Evolutionary conservation across 2,113 vertebrate genomes (phyloP).

Genomic region (Picathartes gymnocephalus): DNA sequence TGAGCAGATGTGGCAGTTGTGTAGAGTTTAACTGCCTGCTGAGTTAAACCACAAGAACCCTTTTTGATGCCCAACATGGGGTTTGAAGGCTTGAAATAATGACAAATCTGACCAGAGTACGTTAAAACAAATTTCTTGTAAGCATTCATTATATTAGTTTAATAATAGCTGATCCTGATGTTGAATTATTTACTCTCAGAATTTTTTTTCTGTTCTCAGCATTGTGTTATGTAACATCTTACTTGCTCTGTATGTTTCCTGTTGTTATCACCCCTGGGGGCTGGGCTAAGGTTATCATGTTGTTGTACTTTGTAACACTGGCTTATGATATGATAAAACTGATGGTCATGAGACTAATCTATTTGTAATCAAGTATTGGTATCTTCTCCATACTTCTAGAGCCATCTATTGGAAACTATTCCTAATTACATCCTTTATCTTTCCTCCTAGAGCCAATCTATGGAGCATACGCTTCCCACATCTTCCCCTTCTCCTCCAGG

Average conservation of each 20-base stretch:
- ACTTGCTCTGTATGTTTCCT: neutral
- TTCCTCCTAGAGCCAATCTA: neutral
- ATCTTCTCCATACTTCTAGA: neutral
- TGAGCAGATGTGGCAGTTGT: neutral
- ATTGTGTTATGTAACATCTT: neutral
- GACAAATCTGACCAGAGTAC: neutral
- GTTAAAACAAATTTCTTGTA: neutral
- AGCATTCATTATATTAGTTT: neutral
- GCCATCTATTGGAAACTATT: neutral
- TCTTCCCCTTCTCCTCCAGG: neutral
- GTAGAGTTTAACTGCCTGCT: neutral
- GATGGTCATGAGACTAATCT: neutral
- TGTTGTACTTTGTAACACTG: neutral
- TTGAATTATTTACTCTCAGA: neutral
- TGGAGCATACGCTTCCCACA: neutral
- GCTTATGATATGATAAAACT: neutral
- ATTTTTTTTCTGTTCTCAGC: neutral
- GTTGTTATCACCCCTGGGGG: neutral
- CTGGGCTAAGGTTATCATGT: neutral
- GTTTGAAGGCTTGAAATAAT: neutral
- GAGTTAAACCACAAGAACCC: neutral
- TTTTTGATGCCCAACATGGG: neutral
- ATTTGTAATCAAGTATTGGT: neutral
- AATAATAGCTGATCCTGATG: neutral
- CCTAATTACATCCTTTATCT: neutral